Conservation (phyloP, 2,113 vertebrate species). For the Perca fluviatilis region DNA sequence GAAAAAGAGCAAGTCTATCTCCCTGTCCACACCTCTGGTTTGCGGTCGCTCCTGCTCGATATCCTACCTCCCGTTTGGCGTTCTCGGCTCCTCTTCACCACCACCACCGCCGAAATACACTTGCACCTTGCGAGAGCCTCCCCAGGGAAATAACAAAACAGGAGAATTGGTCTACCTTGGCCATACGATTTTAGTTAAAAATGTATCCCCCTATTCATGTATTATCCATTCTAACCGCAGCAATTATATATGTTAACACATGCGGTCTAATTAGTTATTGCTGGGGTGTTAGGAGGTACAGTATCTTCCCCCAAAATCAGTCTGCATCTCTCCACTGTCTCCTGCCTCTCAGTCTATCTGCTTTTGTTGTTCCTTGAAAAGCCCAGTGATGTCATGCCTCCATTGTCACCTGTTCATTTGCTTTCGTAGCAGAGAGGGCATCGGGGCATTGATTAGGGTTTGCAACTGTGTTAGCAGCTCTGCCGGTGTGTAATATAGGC, state of each 20-base stretch:
- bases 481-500: slow-evolving; percentile 92
- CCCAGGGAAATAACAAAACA: slow-evolving; percentile 26
- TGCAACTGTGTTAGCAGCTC: slow-evolving; percentile 91
- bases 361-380: slow-evolving; percentile 81
- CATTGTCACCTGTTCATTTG: slow-evolving; percentile 89
- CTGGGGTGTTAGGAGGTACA: slow-evolving; percentile 22
- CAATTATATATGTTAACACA: slow-evolving; percentile 33
- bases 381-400: slow-evolving; percentile 91
- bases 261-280: slow-evolving; percentile 43
- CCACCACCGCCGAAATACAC: slow-evolving; percentile 28
- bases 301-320: slow-evolving; percentile 5
- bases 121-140: slow-evolving; percentile 8
- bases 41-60: slow-evolving; percentile 5
- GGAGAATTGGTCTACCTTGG: slow-evolving; percentile 21
- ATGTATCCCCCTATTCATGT: slow-evolving; percentile 9
- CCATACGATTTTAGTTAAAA: neutral
- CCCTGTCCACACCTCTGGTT: slow-evolving; percentile 71
- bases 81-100: slow-evolving; percentile 44
- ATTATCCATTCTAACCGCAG: slow-evolving; percentile 34
- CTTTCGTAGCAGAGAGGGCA: slow-evolving; percentile 83
- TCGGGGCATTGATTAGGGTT: slow-evolving; percentile 88
- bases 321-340: neutral
- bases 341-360: slow-evolving; percentile 79
- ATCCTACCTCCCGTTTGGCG: neutral
- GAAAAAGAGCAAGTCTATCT: slow-evolving; percentile 72